Base-by-base conservation (phyloP, 2,888 invertebrate species). In the Mimumesa dahlbomi region DNA sequence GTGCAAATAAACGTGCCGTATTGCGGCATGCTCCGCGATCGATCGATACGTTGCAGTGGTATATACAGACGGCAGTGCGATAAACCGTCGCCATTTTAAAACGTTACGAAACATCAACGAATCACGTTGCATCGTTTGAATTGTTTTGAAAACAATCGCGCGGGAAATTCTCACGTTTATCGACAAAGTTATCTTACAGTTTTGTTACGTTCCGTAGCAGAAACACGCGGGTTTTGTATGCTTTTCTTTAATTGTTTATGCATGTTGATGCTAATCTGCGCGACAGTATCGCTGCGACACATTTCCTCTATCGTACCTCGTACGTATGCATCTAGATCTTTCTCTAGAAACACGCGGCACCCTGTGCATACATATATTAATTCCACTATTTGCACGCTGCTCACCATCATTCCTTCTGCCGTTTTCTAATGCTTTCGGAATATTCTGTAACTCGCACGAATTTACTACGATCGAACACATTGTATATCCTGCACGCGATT, bases 1-100 rank as follows among this genome's bases (percentile, higher is more conserved):
- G 31, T 46, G 22, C 19, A 42, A 77, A 73, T 59, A 77, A 78
- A 72, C 74, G 56, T 80, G 81, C 66, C 82, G 81, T 85, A 87
- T 82, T 88, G 88, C 88, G 87, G 86, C 84, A 87, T 78, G 81
- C 81, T 74, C 75, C 70, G 65, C 73, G 73, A 42, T 75, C 82
- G 88, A 89, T 89, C 88, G 87, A 89, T 89, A 88, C 81, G 70
- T 79, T 81, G 82, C 82, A 72, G 73, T 62, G 62, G 74, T 57
- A n/a, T n/a, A n/a, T n/a, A 73, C 67, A 46, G 67, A 78, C 69
- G 59, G 57, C 70, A 68, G 58, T 67, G 61, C 66, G 66, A 68
- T 59, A 66, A 58, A 54, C 50, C 52, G 68, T 31, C 73, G 75
- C 81, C 84, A 81, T 82, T 52, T 77, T 76, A 19, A 31, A 9